A percentile compares a stretch with the other conserved stretches of the same genome.
These are phyloP conservation scores for Eulemur rufifrons DNA, from an alignment of 2,113 vertebrate species.

Conservation along the genomic window DNA sequence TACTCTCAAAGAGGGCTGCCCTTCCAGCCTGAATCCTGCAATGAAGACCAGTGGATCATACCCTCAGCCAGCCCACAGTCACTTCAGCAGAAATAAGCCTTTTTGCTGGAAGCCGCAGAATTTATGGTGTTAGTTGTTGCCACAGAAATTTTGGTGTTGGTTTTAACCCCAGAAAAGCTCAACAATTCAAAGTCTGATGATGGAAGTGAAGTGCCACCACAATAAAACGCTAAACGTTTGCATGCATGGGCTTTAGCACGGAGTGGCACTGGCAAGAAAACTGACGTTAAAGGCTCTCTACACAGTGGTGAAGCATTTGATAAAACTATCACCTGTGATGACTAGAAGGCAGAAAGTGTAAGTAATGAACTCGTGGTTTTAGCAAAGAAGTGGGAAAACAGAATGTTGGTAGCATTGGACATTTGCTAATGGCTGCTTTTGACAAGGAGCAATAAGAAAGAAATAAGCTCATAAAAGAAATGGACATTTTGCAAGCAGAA, in stretches of 20 bases:
- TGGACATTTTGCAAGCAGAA: conserved; percentile 43
- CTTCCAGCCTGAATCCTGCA: neutral
- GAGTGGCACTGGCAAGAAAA: neutral
- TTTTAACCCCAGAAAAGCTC: neutral
- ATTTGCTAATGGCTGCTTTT: neutral
- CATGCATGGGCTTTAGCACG: too few species aligned
- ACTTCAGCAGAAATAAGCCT: neutral
- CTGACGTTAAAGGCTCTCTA: neutral
- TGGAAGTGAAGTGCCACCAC: neutral
- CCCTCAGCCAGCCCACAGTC: neutral
- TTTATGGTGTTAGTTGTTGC: neutral
- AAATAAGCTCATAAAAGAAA: conserved; percentile 25
- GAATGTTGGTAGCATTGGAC: neutral
- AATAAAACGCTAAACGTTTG: neutral
- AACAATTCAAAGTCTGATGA: neutral
- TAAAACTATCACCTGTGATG: neutral
- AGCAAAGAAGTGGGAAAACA: neutral
- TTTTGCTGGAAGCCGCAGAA: neutral
- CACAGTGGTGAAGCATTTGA: neutral
- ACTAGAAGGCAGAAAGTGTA: neutral
- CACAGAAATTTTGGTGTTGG: neutral
- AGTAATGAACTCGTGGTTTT: neutral
- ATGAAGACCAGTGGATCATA: neutral
- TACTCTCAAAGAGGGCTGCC: neutral
- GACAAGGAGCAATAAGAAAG: conserved; percentile 29